Conservation (phyloP, 1,140 invertebrate species). For the Nymphalis io region DNA sequence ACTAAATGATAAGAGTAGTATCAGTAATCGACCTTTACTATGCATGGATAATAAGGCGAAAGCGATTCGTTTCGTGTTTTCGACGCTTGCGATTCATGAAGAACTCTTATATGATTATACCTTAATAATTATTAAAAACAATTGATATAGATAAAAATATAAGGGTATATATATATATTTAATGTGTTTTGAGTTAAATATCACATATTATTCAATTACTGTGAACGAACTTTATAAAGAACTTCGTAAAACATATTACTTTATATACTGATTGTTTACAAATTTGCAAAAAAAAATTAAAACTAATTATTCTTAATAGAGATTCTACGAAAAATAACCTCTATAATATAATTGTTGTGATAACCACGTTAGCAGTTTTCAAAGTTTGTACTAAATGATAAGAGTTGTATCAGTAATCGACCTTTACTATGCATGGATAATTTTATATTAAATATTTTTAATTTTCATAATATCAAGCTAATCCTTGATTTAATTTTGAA, state of each 20-base stretch:
- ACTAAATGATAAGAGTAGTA: neutral
- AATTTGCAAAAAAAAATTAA: neutral
- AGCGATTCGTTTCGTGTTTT: too few relatives aligned
- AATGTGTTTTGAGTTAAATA: neutral
- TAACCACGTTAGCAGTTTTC: neutral
- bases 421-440: too few relatives aligned
- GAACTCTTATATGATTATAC: too few relatives aligned
- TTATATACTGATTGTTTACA: neutral
- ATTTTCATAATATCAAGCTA: too few relatives aligned
- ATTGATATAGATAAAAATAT: too few relatives aligned
- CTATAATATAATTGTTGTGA: neutral
- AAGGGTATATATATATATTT: too few relatives aligned
- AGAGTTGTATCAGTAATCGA: neutral
- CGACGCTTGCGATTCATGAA: too few relatives aligned
- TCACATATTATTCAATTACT: neutral
- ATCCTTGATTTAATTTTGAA: too few relatives aligned
- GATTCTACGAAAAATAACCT: neutral
- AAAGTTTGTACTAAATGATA: neutral
- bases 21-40: neutral
- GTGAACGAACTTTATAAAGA: neutral
- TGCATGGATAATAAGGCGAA: too few relatives aligned
- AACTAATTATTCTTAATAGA: neutral
- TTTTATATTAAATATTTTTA: too few relatives aligned
- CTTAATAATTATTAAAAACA: too few relatives aligned
- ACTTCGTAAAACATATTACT: neutral